phyloP scores from a whole-genome alignment of 2,797 vertebrate species.

The Betta splendens region DNA sequence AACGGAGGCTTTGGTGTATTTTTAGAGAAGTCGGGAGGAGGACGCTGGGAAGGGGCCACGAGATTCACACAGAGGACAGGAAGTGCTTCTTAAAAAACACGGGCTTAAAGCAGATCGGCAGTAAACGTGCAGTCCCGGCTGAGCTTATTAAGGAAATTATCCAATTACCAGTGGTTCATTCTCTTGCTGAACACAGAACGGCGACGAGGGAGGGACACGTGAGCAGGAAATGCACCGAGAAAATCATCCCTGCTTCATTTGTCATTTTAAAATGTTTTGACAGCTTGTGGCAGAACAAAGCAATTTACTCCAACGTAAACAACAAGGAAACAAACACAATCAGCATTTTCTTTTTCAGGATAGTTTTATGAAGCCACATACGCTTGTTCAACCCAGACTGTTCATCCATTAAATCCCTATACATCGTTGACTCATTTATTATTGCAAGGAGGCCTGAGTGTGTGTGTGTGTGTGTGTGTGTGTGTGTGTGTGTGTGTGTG shows the following conservation, averaged over 20 bases:
- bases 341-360: slow-evolving; percentile 15
- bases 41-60: background rate
- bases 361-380: slow-evolving; percentile 49
- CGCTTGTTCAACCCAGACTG: slow-evolving; percentile 34
- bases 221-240: slow-evolving; percentile 38
- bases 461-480: slow-evolving; percentile 12
- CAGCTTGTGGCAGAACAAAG: slow-evolving; percentile 52
- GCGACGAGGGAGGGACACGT: background rate
- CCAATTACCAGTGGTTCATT: slow-evolving; percentile 49
- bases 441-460: slow-evolving; percentile 43
- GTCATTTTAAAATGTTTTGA: slow-evolving; percentile 47
- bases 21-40: slow-evolving; percentile 22
- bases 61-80: slow-evolving; percentile 18
- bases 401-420: slow-evolving; percentile 59
- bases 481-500: slow-evolving; percentile 22
- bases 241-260: slow-evolving; percentile 44
- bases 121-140: slow-evolving; percentile 25
- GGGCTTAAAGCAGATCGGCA: slow-evolving; percentile 25
- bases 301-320: slow-evolving; percentile 56
- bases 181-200: slow-evolving; percentile 37
- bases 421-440: slow-evolving; percentile 62
- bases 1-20: slow-evolving; percentile 26
- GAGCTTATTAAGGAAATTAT: slow-evolving; percentile 54
- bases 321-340: slow-evolving; percentile 51
- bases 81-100: slow-evolving; percentile 24